Conservation (phyloP, 2,113 vertebrate species). For the Corythornis cristatus region DNA sequence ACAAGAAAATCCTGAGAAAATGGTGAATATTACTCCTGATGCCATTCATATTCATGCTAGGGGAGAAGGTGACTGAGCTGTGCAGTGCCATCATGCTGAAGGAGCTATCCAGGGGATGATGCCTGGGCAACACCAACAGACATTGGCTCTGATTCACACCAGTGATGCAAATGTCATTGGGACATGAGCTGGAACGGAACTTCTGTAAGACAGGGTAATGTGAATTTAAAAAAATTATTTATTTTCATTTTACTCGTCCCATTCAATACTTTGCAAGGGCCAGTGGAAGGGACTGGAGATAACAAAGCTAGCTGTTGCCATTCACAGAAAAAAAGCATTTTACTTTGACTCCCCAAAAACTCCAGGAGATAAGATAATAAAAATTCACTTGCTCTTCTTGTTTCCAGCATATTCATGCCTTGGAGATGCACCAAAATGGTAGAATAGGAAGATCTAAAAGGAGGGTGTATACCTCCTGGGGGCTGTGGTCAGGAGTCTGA, state of each 20-base stretch:
- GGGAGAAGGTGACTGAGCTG: neutral
- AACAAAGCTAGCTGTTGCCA: neutral
- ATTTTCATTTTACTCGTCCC: neutral
- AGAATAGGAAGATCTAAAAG: neutral
- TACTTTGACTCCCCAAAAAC: neutral
- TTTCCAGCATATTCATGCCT: neutral
- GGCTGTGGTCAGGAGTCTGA: neutral
- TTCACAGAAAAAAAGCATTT: neutral
- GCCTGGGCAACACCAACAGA: neutral
- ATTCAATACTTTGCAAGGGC: neutral
- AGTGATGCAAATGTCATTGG: neutral
- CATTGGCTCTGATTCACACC: rapidly evolving
- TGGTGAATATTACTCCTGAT: neutral
- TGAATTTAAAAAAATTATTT: neutral
- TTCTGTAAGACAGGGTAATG: neutral
- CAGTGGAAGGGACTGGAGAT: neutral
- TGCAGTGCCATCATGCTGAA: neutral
- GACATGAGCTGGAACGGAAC: neutral
- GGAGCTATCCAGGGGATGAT: neutral
- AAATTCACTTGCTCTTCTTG: neutral
- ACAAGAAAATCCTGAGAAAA: neutral
- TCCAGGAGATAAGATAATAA: conserved; percentile 5
- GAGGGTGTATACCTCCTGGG: neutral
- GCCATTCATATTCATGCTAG: neutral
- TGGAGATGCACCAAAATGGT: neutral